Evolutionary conservation across 2,888 invertebrate species (phyloP), one percentile per base, ranked within the genome.

Genomic region (Ceriagrion tenellum): DNA sequence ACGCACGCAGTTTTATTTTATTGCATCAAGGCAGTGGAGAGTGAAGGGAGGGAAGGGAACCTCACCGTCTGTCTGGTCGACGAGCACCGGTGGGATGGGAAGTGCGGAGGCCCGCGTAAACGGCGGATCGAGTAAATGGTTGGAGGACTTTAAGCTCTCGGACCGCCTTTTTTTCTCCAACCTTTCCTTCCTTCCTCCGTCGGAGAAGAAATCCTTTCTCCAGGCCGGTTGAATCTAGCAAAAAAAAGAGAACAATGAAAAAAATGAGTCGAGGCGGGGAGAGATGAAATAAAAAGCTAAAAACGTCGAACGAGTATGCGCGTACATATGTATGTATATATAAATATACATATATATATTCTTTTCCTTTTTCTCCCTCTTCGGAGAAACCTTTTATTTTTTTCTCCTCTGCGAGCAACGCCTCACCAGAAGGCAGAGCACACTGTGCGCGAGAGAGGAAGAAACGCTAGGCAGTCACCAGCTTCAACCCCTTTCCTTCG

Each of bases 121-220:
- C 30, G 30, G 13, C n/a, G 81, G 26, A 81, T 35, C 59, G 6
- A 81, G 81, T 81, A 81, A 81, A 81, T 35, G 30, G 81, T 35
- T 35, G 81, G 26, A 26, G 59, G 59, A 59, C 59, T 59, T 35
- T 35, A 26, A 35, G 81, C 81, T 69, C 69, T 4, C 47, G 47
- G 47, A 47, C 8, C 47, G 47, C 59, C 59, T 59, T 59, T 47
- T 47, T 8, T 47, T 47, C 8, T 47, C 8, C 47, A 2, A 6
- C n/a, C 26, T 69, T 69, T 69, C n/a, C n/a, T 69, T 69, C 69
- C 81, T 26, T n/a, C 23, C 69, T 69, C n/a, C 69, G 47, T 69
- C 81, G 35, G 81, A 10, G 81, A 81, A 81, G 18, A 81, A 35
- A 81, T 81, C 81, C 81, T 35, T 81, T 81, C 81, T 81, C 81